Conservation (phyloP, 37 sponge, comb jelly and placozoan species). For the Hormiphora californensis region DNA sequence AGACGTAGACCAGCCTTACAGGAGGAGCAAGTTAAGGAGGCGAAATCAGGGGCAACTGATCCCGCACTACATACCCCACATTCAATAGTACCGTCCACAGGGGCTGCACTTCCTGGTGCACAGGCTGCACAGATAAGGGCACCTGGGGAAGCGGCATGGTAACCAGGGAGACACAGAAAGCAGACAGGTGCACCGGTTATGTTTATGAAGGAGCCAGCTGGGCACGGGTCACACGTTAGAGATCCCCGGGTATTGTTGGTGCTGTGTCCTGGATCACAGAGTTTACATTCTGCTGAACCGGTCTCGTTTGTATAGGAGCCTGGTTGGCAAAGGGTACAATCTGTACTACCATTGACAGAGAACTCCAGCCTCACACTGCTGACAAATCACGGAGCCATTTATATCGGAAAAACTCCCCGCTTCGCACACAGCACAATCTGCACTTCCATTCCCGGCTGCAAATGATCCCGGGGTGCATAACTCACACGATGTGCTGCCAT, state of each 20-base stretch:
- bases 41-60: neutral
- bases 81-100: neutral
- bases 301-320: neutral
- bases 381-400: neutral
- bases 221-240: too few species aligned
- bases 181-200: too few species aligned
- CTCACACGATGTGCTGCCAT: neutral
- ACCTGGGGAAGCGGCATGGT: too few species aligned
- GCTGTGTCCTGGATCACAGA: slow-evolving; percentile 28
- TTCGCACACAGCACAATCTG: neutral
- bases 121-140: too few species aligned
- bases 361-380: neutral
- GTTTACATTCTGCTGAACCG: neutral
- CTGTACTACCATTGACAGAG: too few species aligned
- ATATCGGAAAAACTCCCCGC: neutral
- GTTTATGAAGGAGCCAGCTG: too few species aligned
- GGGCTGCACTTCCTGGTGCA: too few species aligned
- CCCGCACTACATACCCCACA: neutral
- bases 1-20: too few species aligned
- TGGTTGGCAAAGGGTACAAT: neutral
- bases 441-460: neutral
- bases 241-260: too few species aligned
- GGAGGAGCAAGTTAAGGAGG: too few species aligned
- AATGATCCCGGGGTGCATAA: neutral
- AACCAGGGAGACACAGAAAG: too few species aligned